Percentiles rank a stretch among this genome's conserved stretches.
These are phyloP conservation scores for Apostichopus leukothele DNA, from an alignment of 53 echinoderm and acorn worm species.

Conservation along the genomic window DNA sequence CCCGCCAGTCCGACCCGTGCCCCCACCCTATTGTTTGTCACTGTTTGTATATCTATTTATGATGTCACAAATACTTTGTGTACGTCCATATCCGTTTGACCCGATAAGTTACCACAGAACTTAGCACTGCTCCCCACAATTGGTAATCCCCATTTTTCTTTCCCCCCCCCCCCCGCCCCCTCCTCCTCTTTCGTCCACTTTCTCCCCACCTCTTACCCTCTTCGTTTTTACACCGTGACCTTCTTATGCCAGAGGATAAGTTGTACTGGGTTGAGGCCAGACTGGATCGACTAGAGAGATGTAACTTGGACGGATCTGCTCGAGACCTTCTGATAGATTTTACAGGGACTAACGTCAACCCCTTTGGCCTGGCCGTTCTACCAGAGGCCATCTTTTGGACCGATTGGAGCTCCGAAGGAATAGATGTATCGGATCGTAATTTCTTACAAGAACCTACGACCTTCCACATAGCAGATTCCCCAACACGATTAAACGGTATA, in stretches of 20 bases:
- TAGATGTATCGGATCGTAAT: not conserved
- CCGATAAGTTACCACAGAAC: too few relatives aligned
- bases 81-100: too few relatives aligned
- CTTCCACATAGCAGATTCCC: not conserved
- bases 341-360: not conserved
- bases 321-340: not conserved
- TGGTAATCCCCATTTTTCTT: too few relatives aligned
- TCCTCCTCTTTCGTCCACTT: too few relatives aligned
- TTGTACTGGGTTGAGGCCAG: slow-evolving; percentile 4
- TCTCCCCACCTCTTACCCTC: too few relatives aligned
- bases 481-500: not conserved
- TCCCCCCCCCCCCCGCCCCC: too few relatives aligned
- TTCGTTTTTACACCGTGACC: not conserved
- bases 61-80: too few relatives aligned
- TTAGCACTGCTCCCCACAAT: too few relatives aligned
- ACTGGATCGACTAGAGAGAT: not conserved
- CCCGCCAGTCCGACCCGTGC: too few relatives aligned
- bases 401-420: not conserved
- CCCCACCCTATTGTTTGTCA: too few relatives aligned
- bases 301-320: not conserved
- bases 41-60: too few relatives aligned
- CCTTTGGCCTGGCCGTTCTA: not conserved
- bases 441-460: not conserved
- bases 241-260: not conserved
- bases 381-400: slow-evolving; percentile 10